phyloP scores from a whole-genome alignment of 2,113 vertebrate genomes.

The Ictidomys tridecemlineatus region DNA sequence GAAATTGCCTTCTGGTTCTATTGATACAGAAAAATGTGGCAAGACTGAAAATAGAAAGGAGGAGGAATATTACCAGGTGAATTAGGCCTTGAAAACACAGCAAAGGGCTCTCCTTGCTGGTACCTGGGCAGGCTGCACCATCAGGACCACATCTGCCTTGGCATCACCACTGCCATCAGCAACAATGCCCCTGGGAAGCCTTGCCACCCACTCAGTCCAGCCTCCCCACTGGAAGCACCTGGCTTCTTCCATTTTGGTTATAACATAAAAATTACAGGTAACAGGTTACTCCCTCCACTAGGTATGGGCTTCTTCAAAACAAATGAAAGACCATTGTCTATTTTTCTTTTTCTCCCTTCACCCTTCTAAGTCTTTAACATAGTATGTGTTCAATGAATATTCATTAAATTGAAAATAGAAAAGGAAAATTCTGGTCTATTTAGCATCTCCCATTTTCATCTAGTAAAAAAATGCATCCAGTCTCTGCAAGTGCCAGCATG shows the following conservation, averaged over 20 bases:
- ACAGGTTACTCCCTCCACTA: background rate
- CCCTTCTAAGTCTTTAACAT: background rate
- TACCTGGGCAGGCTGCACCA: background rate
- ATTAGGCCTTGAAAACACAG: background rate
- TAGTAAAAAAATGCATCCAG: background rate
- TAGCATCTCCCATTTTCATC: background rate
- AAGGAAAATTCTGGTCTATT: conserved; percentile 14
- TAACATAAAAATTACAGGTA: background rate
- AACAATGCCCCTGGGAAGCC: background rate
- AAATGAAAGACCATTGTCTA: background rate
- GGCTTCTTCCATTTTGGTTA: background rate
- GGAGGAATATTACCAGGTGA: conserved; percentile 52
- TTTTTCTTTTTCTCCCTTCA: background rate
- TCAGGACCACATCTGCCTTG: background rate
- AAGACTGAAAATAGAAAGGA: conserved; percentile 86
- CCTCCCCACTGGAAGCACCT: background rate
- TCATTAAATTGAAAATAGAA: conserved; percentile 42
- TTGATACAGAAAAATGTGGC: conserved; percentile 88
- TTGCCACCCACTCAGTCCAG: background rate
- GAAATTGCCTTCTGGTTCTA: conserved; percentile 88
- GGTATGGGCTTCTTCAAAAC: background rate
- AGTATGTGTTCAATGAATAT: background rate
- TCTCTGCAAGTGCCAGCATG: background rate
- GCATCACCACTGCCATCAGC: background rate
- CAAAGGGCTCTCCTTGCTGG: background rate